These are phyloP conservation scores for Laticauda laticaudata DNA, from an alignment of 2,113 vertebrate genomes.

Conservation along the genomic window DNA sequence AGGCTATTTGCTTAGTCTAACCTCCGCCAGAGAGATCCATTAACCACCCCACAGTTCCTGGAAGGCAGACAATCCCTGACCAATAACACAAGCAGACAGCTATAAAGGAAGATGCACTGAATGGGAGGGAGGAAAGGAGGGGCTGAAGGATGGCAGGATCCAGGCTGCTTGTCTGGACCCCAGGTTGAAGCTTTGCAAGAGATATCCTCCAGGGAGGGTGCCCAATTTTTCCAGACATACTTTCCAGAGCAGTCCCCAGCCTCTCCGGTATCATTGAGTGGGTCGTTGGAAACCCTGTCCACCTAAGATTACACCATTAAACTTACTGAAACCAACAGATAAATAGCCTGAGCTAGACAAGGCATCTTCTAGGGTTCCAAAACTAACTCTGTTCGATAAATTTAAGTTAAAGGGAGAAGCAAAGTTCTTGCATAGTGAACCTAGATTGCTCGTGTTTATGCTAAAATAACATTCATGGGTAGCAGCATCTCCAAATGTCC, in stretches of 20 bases:
- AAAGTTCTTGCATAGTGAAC: not conserved
- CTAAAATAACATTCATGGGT: not conserved
- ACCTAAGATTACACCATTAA: not conserved
- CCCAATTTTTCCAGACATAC: not conserved
- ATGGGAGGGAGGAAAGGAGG: not conserved
- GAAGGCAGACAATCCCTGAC: conserved; percentile 16
- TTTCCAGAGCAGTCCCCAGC: not conserved
- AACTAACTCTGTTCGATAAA: not conserved
- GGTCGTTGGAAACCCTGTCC: not conserved
- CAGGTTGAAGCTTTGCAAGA: not conserved
- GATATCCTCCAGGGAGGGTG: not conserved
- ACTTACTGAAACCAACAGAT: not conserved
- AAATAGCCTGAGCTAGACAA: not conserved
- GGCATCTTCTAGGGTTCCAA: not conserved
- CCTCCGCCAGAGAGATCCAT: conserved; percentile 34
- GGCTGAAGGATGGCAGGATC: not conserved
- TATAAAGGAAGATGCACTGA: not conserved
- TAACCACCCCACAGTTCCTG: conserved; percentile 48
- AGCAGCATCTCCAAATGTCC: not conserved
- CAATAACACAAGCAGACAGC: not conserved
- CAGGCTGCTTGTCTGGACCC: not conserved
- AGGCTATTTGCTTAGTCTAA: conserved; percentile 31
- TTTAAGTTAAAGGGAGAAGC: not conserved
- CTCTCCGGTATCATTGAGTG: not conserved
- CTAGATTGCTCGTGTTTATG: not conserved